Conservation (phyloP, 2,888 invertebrate genomes). For the Papilio protenor region DNA sequence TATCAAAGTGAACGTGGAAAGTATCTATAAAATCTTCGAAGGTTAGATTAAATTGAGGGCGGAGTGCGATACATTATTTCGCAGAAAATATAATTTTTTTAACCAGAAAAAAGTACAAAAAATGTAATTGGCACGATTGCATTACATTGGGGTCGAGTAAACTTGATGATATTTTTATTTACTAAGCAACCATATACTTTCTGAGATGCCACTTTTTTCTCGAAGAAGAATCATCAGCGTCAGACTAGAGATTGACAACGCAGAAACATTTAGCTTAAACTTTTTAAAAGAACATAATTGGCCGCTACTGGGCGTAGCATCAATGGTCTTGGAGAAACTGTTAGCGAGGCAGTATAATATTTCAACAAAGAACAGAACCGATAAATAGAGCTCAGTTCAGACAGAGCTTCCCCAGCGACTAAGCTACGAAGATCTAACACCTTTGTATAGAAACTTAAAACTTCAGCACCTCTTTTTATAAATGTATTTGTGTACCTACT, state of each 20-base stretch:
- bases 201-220: no score
- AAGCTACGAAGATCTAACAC: background rate
- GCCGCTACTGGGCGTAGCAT: no score
- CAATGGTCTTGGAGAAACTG: no score
- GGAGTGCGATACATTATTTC: background rate
- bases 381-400: background rate
- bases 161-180: background rate
- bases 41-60: slow-evolving; percentile 8
- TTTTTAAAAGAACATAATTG: no score
- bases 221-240: no score
- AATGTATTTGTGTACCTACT: background rate
- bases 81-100: background rate
- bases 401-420: background rate
- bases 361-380: background rate
- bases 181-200: background rate
- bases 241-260: no score
- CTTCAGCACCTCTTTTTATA: background rate
- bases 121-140: background rate
- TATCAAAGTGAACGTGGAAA: slow-evolving; percentile 6
- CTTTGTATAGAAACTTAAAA: background rate
- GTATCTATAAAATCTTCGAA: slow-evolving; percentile 12
- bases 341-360: no score
- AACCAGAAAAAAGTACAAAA: background rate
- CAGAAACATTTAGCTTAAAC: no score
- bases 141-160: no score